Evolutionary conservation across 2,888 invertebrate species (phyloP).

Genomic region (Drymonia ruficornis): DNA sequence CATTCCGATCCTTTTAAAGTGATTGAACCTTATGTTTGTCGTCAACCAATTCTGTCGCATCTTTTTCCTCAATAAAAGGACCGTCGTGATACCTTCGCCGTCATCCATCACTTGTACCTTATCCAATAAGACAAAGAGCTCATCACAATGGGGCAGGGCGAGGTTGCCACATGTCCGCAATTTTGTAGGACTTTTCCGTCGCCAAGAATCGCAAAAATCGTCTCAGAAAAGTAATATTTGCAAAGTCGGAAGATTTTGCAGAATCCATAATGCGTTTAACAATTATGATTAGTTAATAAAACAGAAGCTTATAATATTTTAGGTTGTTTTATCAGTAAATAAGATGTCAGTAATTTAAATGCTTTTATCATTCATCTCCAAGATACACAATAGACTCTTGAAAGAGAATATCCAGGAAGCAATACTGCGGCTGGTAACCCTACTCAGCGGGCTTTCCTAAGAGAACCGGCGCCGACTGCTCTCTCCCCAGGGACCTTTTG

Average conservation of each 20-base stretch:
- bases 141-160: conserved; percentile 36
- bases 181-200: conserved; percentile 7
- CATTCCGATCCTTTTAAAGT: conserved; percentile 40
- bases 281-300: too few relatives aligned
- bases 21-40: conserved; percentile 44
- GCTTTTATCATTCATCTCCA: too few relatives aligned
- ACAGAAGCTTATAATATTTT: too few relatives aligned
- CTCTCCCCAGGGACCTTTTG: conserved; percentile 42
- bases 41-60: conserved; percentile 38
- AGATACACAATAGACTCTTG: too few relatives aligned
- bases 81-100: conserved; percentile 38
- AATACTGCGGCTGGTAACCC: not conserved
- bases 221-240: not conserved
- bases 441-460: conserved; percentile 33
- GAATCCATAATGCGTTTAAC: too few relatives aligned
- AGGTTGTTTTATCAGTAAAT: too few relatives aligned
- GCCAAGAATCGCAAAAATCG: not conserved
- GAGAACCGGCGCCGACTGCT: conserved; percentile 38
- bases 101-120: conserved; percentile 43
- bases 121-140: conserved; percentile 50
- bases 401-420: not conserved
- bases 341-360: too few relatives aligned
- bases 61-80: conserved; percentile 45
- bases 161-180: conserved; percentile 15
- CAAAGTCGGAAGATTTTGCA: not conserved